A percentile compares a stretch with the other conserved stretches of the same genome.
phyloP scores from a whole-genome alignment of 2,888 invertebrate genomes.

The Stenichneumon culpator region DNA sequence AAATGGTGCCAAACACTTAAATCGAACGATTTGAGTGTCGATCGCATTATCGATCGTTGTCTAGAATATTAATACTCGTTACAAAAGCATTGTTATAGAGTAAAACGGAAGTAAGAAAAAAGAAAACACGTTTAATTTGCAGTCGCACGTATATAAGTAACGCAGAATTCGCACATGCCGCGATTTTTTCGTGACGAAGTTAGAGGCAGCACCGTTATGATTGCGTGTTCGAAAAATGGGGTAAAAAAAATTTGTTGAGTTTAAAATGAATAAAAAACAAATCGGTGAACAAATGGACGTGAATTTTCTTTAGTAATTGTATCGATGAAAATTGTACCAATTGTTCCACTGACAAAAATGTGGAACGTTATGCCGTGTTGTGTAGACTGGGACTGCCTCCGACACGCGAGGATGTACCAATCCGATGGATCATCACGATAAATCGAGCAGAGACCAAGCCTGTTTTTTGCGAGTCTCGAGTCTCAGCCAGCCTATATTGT shows the following conservation, averaged over 20 bases:
- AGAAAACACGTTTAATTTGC: constrained; percentile 54
- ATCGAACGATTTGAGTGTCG: constrained; percentile 50
- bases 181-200: constrained; percentile 65
- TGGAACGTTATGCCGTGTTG: constrained; percentile 8
- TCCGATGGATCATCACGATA: constrained; percentile 64
- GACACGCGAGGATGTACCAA: constrained; percentile 58
- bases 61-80: constrained; percentile 52
- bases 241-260: not conserved
- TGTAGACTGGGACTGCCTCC: constrained; percentile 59
- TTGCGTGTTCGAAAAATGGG: constrained; percentile 14
- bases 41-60: constrained; percentile 33
- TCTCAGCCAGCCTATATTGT: constrained; percentile 63
- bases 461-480: constrained; percentile 63
- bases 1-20: constrained; percentile 42
- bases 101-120: constrained; percentile 18
- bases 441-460: constrained; percentile 59
- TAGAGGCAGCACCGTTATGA: constrained; percentile 62
- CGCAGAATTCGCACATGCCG: constrained; percentile 62
- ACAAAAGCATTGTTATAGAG: constrained; percentile 42
- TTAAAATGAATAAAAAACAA: not conserved
- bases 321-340: constrained; percentile 3
- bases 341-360: not conserved
- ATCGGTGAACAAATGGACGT: not conserved
- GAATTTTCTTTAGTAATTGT: not conserved
- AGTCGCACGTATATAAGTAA: constrained; percentile 59